Evolutionary conservation across 2,888 invertebrate genomes (phyloP).

Genomic region (Isotomurus palustris): DNA sequence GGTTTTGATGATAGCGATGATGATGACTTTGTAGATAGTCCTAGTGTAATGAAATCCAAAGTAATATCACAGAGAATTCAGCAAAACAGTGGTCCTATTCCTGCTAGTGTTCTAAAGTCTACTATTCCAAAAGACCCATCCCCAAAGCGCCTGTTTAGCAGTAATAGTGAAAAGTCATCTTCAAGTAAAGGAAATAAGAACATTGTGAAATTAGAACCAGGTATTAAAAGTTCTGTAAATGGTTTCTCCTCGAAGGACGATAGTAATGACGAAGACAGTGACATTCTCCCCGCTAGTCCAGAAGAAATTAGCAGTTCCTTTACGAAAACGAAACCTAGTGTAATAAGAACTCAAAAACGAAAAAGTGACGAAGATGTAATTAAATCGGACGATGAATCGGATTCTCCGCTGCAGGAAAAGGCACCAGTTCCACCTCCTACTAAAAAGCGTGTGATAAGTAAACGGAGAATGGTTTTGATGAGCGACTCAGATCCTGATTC

Average conservation of each 20-base stretch:
- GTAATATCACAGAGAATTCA: too few relatives aligned
- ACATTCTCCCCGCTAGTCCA: slow-evolving; percentile 16
- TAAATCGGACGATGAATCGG: too few relatives aligned
- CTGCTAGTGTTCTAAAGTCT: too few relatives aligned
- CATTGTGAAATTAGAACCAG: too few relatives aligned
- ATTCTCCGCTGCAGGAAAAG: not conserved
- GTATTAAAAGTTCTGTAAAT: too few relatives aligned
- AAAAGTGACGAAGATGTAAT: not conserved
- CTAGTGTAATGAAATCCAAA: not conserved
- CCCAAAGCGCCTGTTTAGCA: too few relatives aligned
- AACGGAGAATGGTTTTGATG: slow-evolving; percentile 10
- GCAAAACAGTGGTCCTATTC: too few relatives aligned
- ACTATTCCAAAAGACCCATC: too few relatives aligned
- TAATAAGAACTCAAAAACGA: slow-evolving; percentile 24
- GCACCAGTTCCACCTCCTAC: slow-evolving; percentile 15
- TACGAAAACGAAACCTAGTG: too few relatives aligned
- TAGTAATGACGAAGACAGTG: slow-evolving; percentile 7
- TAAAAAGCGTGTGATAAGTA: slow-evolving; percentile 12
- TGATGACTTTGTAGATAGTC: slow-evolving; percentile 13
- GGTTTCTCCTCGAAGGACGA: not conserved
- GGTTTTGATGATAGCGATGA: slow-evolving; percentile 30
- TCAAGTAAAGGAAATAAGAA: too few relatives aligned
- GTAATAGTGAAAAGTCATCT: too few relatives aligned
- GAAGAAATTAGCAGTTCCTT: not conserved
- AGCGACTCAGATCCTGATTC: slow-evolving; percentile 27